A percentile compares a stretch with the other conserved stretches of the same genome.
These are phyloP conservation scores for Drosophila kanapiae DNA, from an alignment of 1,140 invertebrate genomes.

Conservation along the genomic window DNA sequence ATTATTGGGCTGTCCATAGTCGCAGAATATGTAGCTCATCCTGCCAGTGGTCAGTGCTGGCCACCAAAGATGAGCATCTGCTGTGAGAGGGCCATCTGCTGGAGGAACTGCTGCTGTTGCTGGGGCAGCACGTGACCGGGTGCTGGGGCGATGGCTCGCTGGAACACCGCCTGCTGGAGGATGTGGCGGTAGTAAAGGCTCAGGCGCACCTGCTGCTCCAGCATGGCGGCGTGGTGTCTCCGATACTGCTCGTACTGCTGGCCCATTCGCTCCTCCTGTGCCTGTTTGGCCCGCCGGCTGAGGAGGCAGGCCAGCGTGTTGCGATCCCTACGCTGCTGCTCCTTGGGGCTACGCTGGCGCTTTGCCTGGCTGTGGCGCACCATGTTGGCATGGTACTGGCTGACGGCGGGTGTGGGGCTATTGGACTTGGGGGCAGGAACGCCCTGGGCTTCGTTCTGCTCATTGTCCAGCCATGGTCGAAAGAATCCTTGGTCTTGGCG, in stretches of 20 bases:
- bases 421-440: not conserved
- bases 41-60: constrained; percentile 9
- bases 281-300: constrained; percentile 59
- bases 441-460: constrained; percentile 33
- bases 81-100: constrained; percentile 68
- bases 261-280: constrained; percentile 44
- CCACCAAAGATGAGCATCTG: constrained; percentile 66
- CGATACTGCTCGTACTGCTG: constrained; percentile 57
- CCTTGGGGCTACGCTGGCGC: constrained; percentile 60
- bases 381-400: constrained; percentile 71
- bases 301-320: constrained; percentile 65
- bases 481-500: constrained; percentile 53
- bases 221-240: constrained; percentile 44
- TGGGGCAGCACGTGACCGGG: constrained; percentile 27
- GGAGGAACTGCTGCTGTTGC: constrained; percentile 59
- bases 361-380: constrained; percentile 41
- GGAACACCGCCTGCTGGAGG: constrained; percentile 66
- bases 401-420: not conserved
- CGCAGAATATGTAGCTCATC: constrained; percentile 4
- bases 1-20: constrained; percentile 52
- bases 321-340: constrained; percentile 67
- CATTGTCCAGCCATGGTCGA: constrained; percentile 63
- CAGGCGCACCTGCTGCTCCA: constrained; percentile 65
- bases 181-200: constrained; percentile 66
- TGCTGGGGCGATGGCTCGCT: constrained; percentile 29